Base-by-base conservation (phyloP, 2,888 invertebrate genomes). In the Acanthosepion lycidas region DNA sequence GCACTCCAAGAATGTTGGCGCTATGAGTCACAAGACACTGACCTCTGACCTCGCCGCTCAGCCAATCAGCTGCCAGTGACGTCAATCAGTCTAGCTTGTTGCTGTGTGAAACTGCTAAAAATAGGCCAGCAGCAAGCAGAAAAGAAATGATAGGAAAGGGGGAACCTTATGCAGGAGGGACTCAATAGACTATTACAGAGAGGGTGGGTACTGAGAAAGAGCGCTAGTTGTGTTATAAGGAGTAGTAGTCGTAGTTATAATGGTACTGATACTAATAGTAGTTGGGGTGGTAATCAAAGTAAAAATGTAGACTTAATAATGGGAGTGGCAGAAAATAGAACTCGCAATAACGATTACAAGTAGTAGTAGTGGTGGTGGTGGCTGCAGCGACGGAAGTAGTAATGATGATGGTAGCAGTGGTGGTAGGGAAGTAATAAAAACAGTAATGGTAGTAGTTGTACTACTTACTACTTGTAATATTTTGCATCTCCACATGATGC, bases 81-180 rank as follows among this genome's bases (percentile, higher is more conserved):
- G 94, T 94, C 53, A 94, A 94, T 94, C 55, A 94, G 53, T 59
- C 28, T 55, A 53, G 94, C 94, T 94, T 94, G 94, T 94, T 94
- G 94, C 94, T 94, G 94, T 94, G 94, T 59, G 94, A 53, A 59
- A 94, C 94, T 55, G 94, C 94, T 94, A 94, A 94, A 94, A 94
- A 94, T 94, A 94, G 94, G 55, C 94, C 59, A 59, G 94, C 94
- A 94, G 94, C 94, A 33, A 94, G 28, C 51, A 55, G 94, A 94
- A 55, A 53, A 28, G 51, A 51, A 51, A 48, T n/a, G 42, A 42
- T 33, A 49, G 26, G 51, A 49, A 48, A 92, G 92, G 49, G 92
- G 48, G 92, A 28, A 92, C 23, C 92, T 49, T 51, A 51, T 28
- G 92, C 91, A 91, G 91, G 6, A 91, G 91, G 28, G 64, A 64